Percentiles rank a stretch among this genome's conserved stretches.
phyloP scores from a whole-genome alignment of 2,797 vertebrate species.

The Xiphorhynchus erythropygius region DNA sequence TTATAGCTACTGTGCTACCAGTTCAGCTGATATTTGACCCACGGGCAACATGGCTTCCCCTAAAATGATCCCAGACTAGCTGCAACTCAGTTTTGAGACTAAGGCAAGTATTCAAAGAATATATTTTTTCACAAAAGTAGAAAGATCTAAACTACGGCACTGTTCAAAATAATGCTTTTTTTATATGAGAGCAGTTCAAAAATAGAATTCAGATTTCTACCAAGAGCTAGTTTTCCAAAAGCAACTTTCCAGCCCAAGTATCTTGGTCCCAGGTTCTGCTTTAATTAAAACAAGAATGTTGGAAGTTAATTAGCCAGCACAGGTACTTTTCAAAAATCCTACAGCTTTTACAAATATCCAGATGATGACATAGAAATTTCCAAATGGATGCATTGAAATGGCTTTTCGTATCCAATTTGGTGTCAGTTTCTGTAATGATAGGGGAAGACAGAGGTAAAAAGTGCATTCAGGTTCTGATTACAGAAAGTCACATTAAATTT shows the following conservation, averaged over 20 bases:
- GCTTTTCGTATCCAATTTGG: not conserved
- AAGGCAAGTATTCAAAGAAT: not conserved
- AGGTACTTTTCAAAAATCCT: not conserved
- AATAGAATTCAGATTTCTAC: not conserved
- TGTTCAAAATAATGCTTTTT: not conserved
- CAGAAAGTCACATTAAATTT: not conserved
- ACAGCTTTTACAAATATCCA: not conserved
- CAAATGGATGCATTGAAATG: not conserved
- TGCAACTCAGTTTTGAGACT: not conserved
- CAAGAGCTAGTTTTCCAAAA: not conserved
- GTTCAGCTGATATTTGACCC: not conserved
- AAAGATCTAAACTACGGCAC: not conserved
- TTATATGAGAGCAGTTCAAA: not conserved
- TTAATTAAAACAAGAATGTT: not conserved
- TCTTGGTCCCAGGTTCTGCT: not conserved
- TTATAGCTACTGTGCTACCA: not conserved
- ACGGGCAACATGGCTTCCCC: rapidly evolving
- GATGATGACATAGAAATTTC: not conserved
- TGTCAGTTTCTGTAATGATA: not conserved
- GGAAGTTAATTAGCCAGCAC: not conserved
- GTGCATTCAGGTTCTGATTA: not conserved
- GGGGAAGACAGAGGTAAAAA: rapidly evolving
- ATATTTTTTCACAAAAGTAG: not conserved
- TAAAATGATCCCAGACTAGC: not conserved
- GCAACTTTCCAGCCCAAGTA: not conserved